A percentile compares a stretch with the other conserved stretches of the same genome.
Evolutionary conservation across 1,140 invertebrate species (phyloP).

Genomic region (Drosophila funebris): DNA sequence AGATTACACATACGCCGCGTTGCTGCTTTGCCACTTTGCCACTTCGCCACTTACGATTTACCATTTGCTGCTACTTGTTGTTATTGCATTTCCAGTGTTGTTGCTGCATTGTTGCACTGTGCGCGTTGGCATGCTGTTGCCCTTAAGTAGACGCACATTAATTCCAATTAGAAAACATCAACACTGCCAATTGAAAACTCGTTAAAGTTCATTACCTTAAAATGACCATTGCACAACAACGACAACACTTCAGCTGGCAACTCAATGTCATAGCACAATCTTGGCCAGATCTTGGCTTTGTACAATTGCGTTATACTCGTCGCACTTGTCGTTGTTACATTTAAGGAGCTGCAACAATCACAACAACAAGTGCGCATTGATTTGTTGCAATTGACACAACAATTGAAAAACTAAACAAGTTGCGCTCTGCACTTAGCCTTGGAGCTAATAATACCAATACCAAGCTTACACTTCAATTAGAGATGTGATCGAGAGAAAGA

Average conservation of each 20-base stretch:
- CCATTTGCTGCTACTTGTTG: background rate
- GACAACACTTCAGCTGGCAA: constrained; percentile 19
- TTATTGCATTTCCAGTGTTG: too few relatives aligned
- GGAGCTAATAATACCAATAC: constrained; percentile 57
- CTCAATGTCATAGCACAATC: constrained; percentile 40
- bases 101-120: background rate
- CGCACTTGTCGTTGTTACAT: constrained; percentile 29
- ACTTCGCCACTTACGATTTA: too few relatives aligned
- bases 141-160: constrained; percentile 75
- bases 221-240: constrained; percentile 31
- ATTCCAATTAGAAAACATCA: constrained; percentile 78
- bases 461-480: constrained; percentile 52
- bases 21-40: constrained; percentile 17
- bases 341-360: constrained; percentile 50
- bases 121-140: constrained; percentile 46
- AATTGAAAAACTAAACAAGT: constrained; percentile 54
- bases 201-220: constrained; percentile 81
- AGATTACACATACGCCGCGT: constrained; percentile 69
- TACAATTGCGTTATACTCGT: constrained; percentile 10
- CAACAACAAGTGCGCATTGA: constrained; percentile 58
- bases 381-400: constrained; percentile 61
- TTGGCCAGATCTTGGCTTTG: constrained; percentile 27
- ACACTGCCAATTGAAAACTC: constrained; percentile 78
- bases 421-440: constrained; percentile 59
- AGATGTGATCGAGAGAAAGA: background rate